Evolutionary conservation across 2,888 invertebrate species (phyloP).

Genomic region (Frankliniella intonsa): DNA sequence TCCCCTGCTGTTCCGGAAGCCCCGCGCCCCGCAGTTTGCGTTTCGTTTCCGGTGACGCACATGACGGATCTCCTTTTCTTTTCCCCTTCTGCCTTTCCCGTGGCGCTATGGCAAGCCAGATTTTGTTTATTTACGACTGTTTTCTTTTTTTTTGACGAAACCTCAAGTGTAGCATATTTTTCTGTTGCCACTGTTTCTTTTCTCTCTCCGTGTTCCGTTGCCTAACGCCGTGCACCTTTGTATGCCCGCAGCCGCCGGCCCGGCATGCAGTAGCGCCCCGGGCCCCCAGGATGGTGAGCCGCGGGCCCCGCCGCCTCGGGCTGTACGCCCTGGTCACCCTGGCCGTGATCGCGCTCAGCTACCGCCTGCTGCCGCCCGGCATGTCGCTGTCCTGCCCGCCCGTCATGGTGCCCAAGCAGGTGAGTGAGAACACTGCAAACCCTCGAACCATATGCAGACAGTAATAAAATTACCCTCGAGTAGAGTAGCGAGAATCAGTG

Average conservation of each 20-base stretch:
- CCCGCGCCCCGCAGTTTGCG: background rate
- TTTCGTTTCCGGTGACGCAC: no score
- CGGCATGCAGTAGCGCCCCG: background rate
- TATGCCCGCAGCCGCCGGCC: background rate
- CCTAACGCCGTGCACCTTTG: background rate
- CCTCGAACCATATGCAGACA: no score
- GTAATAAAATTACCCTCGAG: no score
- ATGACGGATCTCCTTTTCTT: no score
- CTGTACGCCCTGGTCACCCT: slow-evolving; percentile 16
- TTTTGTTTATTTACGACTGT: background rate
- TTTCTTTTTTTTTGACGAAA: no score
- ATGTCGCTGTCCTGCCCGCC: slow-evolving; percentile 35
- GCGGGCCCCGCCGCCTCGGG: background rate
- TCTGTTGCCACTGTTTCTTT: background rate
- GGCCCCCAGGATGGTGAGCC: background rate
- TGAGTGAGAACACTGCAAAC: no score
- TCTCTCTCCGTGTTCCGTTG: background rate
- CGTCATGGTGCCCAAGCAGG: slow-evolving; percentile 49
- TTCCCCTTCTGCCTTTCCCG: background rate
- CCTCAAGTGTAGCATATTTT: background rate
- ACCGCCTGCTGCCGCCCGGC: slow-evolving; percentile 17
- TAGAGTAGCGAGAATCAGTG: no score
- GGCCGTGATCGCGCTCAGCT: slow-evolving; percentile 7
- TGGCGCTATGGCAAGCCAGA: background rate
- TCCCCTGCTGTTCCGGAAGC: background rate